Evolutionary conservation across 2,888 invertebrate genomes (phyloP), one percentile per base, ranked within the genome.

Genomic region (Platerodrilus igneus): DNA sequence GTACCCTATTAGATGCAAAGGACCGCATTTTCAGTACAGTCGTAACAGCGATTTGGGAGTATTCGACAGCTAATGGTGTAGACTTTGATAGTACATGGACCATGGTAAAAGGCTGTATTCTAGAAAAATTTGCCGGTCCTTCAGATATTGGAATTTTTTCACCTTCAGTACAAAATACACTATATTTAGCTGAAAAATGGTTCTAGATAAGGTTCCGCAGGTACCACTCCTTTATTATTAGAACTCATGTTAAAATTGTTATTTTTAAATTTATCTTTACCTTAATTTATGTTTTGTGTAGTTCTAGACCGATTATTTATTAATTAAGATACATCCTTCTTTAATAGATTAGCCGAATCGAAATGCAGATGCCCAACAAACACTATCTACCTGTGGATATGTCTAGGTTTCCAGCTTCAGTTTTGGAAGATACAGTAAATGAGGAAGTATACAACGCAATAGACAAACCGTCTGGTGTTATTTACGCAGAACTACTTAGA

Each of bases 301-400:
- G n/a, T n/a, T n/a, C n/a, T n/a, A n/a, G n/a, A n/a, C n/a, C n/a
- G 31, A 44, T 25, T 50, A 31, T 2, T 43, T 37, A 38, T 48
- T 20, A 45, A 60, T 53, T 28, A 71, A 85, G 79, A 77, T 86
- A 27, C n/a, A n/a, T n/a, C n/a, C n/a, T n/a, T n/a, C n/a, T n/a
- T n/a, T n/a, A n/a, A n/a, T n/a, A n/a, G n/a, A n/a, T n/a, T n/a
- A 70, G 72, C 3, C 77, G 78, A 60, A 80, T 86, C 32, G 78
- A 79, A 51, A 84, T 86, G 79, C 75, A 76, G 42, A 81, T 87
- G 80, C 87, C 88, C 1, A 88, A 88, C 66, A 86, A 84, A 55
- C 87, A 88, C 60, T 87, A 87, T 61, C 77, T 83, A 53, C 78
- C 77, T 51, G 77, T 86, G 25, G 86, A 88, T 60, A 75, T 85